Evolutionary conservation across 2,888 invertebrate species (phyloP).

Genomic region (Agelastica alni): DNA sequence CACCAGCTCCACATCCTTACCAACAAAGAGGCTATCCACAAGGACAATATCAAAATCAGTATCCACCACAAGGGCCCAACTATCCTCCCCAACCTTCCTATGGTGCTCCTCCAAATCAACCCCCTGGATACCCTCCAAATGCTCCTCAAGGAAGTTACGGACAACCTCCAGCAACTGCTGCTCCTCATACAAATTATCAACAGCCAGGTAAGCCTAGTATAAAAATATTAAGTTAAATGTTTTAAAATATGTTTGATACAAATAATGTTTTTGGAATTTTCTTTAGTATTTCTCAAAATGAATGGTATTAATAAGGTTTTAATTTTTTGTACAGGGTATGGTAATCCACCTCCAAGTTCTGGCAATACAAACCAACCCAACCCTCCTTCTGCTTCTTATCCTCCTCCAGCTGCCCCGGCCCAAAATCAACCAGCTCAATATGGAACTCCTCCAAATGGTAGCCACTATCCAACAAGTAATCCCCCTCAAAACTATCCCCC

Average conservation of each 20-base stretch:
- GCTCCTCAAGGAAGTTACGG: constrained; percentile 64
- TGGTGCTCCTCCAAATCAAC: constrained; percentile 71
- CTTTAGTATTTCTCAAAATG: too few relatives aligned
- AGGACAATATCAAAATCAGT: constrained; percentile 67
- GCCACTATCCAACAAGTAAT: constrained; percentile 48
- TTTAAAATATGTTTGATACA: background rate
- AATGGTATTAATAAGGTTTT: constrained; percentile 39
- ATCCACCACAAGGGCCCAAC: constrained; percentile 68
- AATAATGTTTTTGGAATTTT: too few relatives aligned
- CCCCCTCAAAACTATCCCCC: constrained; percentile 52
- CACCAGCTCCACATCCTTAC: constrained; percentile 62
- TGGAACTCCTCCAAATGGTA: constrained; percentile 49
- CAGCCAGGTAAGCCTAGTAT: constrained; percentile 52
- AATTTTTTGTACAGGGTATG: constrained; percentile 35
- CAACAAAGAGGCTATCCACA: constrained; percentile 71
- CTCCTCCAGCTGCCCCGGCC: constrained; percentile 51
- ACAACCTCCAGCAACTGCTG: constrained; percentile 64
- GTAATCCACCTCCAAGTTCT: constrained; percentile 51
- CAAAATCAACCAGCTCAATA: constrained; percentile 49
- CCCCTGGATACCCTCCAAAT: constrained; percentile 67
- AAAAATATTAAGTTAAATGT: background rate
- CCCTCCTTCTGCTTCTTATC: constrained; percentile 50
- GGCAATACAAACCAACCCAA: constrained; percentile 47
- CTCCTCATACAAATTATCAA: constrained; percentile 61
- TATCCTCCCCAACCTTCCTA: constrained; percentile 72